Conservation (phyloP, 2,797 vertebrate species). For the Trichosurus vulpecula region DNA sequence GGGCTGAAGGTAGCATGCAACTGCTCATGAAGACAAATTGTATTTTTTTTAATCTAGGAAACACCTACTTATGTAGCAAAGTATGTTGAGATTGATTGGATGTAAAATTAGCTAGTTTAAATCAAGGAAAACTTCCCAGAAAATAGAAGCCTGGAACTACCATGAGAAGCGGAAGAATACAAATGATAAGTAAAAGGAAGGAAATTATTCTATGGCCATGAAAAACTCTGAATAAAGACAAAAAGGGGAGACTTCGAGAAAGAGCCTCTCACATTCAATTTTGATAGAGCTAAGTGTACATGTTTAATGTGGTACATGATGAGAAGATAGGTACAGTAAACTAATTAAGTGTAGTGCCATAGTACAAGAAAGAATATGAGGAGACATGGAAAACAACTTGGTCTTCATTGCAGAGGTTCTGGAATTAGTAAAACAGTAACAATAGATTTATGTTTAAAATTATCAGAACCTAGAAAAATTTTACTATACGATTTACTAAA, state of each 20-base stretch:
- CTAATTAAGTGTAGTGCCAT: not conserved
- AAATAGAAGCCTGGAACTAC: constrained; percentile 22
- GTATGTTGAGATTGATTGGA: not conserved
- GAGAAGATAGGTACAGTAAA: constrained; percentile 9
- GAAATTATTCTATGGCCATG: not conserved
- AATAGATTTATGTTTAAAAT: not conserved
- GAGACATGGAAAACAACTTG: constrained; percentile 3
- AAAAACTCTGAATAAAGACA: constrained; percentile 26
- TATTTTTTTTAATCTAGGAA: constrained; percentile 41
- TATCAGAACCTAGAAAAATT: constrained; percentile 34
- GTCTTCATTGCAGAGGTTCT: not conserved
- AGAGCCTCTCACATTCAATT: not conserved
- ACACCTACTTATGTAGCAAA: constrained; percentile 10
- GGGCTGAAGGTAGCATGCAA: not conserved
- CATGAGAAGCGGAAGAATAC: not conserved
- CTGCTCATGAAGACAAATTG: not conserved
- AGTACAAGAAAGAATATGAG: constrained; percentile 31
- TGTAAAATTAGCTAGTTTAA: constrained; percentile 15
- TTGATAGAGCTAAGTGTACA: not conserved
- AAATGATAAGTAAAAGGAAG: constrained; percentile 22
- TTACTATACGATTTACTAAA: constrained; percentile 3
- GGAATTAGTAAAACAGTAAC: not conserved
- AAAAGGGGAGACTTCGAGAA: not conserved
- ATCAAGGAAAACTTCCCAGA: constrained; percentile 30
- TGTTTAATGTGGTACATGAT: not conserved